These are phyloP conservation scores for Austrofundulus limnaeus DNA, from an alignment of 2,113 vertebrate genomes.

Conservation along the genomic window DNA sequence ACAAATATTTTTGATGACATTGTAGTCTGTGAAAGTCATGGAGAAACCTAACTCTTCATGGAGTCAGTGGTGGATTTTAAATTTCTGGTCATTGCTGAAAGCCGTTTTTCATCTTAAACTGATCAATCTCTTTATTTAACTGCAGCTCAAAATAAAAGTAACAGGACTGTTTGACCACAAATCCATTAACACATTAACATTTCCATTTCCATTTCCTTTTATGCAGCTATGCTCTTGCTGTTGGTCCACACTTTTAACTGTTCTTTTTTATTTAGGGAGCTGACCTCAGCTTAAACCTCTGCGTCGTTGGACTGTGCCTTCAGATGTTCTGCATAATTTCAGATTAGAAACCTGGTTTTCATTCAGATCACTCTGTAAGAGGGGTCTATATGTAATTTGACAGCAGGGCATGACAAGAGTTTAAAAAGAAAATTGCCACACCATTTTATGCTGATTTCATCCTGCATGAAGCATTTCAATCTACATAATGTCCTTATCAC, in stretches of 20 bases:
- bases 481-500: constrained; percentile 65
- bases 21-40: neutral
- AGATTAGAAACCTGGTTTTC: constrained; percentile 10
- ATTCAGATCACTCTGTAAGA: constrained; percentile 31
- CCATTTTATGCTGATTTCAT: constrained; percentile 60
- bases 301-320: neutral
- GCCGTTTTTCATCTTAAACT: neutral
- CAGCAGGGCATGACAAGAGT: constrained; percentile 18
- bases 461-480: constrained; percentile 61
- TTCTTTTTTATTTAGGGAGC: neutral
- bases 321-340: neutral
- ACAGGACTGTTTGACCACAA: neutral
- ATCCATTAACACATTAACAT: neutral
- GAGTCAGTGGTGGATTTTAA: neutral
- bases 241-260: neutral
- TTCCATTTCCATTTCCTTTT: neutral
- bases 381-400: constrained; percentile 41
- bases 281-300: neutral
- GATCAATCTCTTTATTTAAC: too few species aligned
- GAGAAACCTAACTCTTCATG: neutral
- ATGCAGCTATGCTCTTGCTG: neutral
- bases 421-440: constrained; percentile 51
- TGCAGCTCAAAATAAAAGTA: neutral
- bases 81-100: neutral
- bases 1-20: neutral